Evolutionary conservation across 2,888 invertebrate species (phyloP).

Genomic region (Formica aserva): DNA sequence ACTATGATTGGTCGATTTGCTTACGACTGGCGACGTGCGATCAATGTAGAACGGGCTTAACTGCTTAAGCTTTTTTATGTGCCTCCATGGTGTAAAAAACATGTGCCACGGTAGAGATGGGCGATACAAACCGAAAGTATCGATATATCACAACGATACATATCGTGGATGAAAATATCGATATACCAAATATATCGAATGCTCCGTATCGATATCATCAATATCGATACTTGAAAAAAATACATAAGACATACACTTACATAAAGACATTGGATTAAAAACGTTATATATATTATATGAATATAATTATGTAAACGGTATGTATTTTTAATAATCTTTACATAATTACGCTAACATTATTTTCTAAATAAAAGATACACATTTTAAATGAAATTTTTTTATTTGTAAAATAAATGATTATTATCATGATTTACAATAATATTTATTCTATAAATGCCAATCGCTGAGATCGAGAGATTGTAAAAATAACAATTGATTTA

Average conservation of each 20-base stretch:
- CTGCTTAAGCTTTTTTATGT: no score
- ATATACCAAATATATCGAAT: not conserved
- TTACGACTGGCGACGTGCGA: no score
- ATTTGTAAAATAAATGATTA: not conserved
- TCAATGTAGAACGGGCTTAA: no score
- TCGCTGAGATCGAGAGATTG: not conserved
- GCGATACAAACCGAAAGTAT: not conserved
- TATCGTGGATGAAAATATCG: not conserved
- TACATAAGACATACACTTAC: not conserved
- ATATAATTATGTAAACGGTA: not conserved
- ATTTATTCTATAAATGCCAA: not conserved
- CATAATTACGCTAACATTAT: not conserved
- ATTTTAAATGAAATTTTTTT: conserved; percentile 1
- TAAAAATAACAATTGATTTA: conserved; percentile 14
- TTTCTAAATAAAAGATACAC: not conserved
- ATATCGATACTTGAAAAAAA: conserved; percentile 5
- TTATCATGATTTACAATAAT: not conserved
- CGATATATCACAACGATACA: not conserved
- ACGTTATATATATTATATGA: not conserved
- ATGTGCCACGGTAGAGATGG: not conserved
- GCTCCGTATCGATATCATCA: not conserved
- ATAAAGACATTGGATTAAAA: no score
- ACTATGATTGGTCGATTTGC: no score
- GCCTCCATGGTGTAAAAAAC: no score
- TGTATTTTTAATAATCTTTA: not conserved